Base-by-base conservation (phyloP, 2,888 invertebrate genomes). In the Campaea margaritaria region DNA sequence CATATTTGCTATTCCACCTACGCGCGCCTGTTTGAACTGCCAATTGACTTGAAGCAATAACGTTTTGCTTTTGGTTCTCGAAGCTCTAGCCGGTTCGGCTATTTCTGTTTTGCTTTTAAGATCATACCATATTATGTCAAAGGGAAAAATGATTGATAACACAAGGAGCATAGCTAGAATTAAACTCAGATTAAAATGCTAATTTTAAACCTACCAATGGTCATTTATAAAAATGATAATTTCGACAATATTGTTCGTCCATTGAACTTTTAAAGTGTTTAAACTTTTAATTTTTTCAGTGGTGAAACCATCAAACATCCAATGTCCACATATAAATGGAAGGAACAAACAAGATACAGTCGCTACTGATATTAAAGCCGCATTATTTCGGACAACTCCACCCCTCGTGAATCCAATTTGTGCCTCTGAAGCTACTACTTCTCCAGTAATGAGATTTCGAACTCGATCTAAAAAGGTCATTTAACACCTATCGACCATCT, bases 361-460 rank as follows among this genome's bases (percentile, higher is more conserved):
- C 15, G 31, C 31, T 9, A 31, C 15, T 13, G 50, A 50, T 60
- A 60, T 71, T 74, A 79, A 78, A 80, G 79, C 78, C 76, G 74
- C 78, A 83, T 86, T 86, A 86, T 86, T 86, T 85, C 76, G 76
- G 78, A 52, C 77, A 75, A 79, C 74, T 81, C 81, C 80, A 81
- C 83, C 79, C 79, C 79, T 78, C 77, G 79, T 79, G 80, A 83
- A 87, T 86, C 86, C 85, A 88, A 87, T 87, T 87, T 88, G 83
- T 77, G 78, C 72, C 74, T 69, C 70, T 74, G 77, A 76, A 80
- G 74, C 81, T 76, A 79, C 80, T 48, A 81, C 80, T 81, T 81
- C 55, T 81, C 71, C 74, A 74, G 45, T 88, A 89, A 89, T 88
- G 81, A 83, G 85, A 85, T 89, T 88, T 85, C 72, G 76, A 77